A percentile compares a stretch with the other conserved stretches of the same genome.
phyloP scores from a whole-genome alignment of 2,797 vertebrate genomes.

The Numenius phaeopus region DNA sequence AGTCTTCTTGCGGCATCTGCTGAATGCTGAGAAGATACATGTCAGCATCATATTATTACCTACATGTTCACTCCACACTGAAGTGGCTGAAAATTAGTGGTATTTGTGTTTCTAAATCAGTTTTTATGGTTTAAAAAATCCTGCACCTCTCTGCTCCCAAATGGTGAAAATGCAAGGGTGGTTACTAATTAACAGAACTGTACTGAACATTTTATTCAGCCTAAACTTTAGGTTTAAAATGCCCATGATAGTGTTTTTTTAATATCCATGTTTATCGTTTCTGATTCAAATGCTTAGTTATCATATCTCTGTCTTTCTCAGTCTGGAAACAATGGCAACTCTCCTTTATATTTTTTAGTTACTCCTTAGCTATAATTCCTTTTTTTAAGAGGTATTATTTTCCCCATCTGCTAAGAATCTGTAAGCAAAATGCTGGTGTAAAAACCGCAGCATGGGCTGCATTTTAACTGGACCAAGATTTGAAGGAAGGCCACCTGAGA shows the following conservation, averaged over 20 bases:
- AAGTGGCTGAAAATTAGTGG: not conserved
- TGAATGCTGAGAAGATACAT: not conserved
- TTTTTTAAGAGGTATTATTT: slow-evolving; percentile 52
- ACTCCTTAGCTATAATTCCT: slow-evolving; percentile 60
- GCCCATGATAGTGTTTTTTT: not conserved
- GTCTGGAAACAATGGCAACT: not conserved
- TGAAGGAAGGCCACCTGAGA: not conserved
- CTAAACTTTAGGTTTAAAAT: not conserved
- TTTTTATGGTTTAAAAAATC: not conserved
- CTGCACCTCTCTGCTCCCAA: not conserved
- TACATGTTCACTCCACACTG: not conserved
- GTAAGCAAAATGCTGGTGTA: slow-evolving; percentile 54
- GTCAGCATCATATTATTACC: not conserved
- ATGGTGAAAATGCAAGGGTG: not conserved
- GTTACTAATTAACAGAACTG: not conserved
- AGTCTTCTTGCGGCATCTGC: not conserved
- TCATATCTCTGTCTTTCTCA: not conserved
- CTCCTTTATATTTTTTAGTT: slow-evolving; percentile 7
- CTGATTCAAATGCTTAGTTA: not conserved
- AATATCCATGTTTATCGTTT: not conserved
- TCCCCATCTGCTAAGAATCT: slow-evolving; percentile 44
- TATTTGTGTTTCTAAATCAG: not conserved
- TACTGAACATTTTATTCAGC: not conserved
- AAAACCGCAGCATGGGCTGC: not conserved
- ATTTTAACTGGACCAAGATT: not conserved